These are phyloP conservation scores for Takifugu ocellatus DNA, from an alignment of 2,797 vertebrate species.

Conservation along the genomic window DNA sequence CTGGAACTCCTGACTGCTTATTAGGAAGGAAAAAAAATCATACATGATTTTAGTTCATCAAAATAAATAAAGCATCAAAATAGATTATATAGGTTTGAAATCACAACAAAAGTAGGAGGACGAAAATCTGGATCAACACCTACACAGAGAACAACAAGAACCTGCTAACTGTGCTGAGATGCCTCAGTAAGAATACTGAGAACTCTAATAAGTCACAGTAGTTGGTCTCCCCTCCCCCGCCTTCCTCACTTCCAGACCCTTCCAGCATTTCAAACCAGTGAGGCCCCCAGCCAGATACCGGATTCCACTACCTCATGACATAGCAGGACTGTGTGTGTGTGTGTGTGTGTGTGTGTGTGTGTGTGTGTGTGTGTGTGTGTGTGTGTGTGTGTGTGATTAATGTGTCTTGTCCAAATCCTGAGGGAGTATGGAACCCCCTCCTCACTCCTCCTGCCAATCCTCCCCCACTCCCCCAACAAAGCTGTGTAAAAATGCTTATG, in stretches of 20 bases:
- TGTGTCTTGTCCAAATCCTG: slow-evolving; percentile 66
- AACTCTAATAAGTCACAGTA: not conserved
- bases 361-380: slow-evolving; percentile 21
- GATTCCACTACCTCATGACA: slow-evolving; percentile 49
- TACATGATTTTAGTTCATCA: no score
- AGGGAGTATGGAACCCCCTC: slow-evolving; percentile 44
- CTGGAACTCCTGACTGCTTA: no score
- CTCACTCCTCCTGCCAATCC: slow-evolving; percentile 7
- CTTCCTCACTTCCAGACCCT: slow-evolving; percentile 23
- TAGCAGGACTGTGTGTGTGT: slow-evolving; percentile 14
- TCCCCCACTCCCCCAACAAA: slow-evolving; percentile 40
- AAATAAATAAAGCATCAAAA: no score
- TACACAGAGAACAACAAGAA: not conserved
- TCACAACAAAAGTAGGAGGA: no score
- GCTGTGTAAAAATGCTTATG: slow-evolving; percentile 61
- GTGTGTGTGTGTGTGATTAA: slow-evolving; percentile 57
- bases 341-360: slow-evolving; percentile 13
- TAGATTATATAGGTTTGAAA: no score
- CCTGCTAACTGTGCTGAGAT: slow-evolving; percentile 3
- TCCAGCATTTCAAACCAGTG: slow-evolving; percentile 25
- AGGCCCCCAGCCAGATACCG: slow-evolving; percentile 51
- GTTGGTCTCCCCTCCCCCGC: slow-evolving; percentile 9
- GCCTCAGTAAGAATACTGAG: slow-evolving; percentile 5
- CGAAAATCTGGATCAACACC: not conserved
- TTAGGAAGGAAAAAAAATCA: no score